These are phyloP conservation scores for Corythornis vintsioides DNA, from an alignment of 2,113 vertebrate genomes.

Conservation along the genomic window DNA sequence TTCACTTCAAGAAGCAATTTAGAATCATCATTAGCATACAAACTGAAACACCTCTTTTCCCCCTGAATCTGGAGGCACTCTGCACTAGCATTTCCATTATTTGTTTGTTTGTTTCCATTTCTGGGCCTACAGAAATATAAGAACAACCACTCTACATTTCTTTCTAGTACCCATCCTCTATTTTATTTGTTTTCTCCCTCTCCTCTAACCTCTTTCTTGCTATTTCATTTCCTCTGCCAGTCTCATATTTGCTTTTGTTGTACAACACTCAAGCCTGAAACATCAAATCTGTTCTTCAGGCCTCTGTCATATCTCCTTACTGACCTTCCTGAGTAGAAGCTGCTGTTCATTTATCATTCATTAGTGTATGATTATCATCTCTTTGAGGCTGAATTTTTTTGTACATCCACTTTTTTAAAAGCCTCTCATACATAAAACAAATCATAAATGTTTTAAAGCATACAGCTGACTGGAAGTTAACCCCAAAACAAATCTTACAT, in stretches of 20 bases:
- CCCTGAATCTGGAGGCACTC: not conserved
- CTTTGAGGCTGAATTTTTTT: not conserved
- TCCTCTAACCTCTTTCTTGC: not conserved
- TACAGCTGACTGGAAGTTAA: slow-evolving; percentile 38
- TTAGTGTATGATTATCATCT: not conserved
- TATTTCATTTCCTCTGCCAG: not conserved
- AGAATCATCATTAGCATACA: not conserved
- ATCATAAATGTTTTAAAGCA: slow-evolving; percentile 17
- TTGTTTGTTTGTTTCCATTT: not conserved
- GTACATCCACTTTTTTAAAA: slow-evolving; percentile 12
- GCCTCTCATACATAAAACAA: slow-evolving; percentile 3
- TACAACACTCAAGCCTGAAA: not conserved
- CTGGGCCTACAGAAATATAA: not conserved
- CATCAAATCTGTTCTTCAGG: not conserved
- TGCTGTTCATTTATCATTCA: slow-evolving; percentile 16
- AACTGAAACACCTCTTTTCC: not conserved
- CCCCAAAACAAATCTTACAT: not conserved
- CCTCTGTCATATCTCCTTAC: not conserved
- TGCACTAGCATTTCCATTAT: not conserved
- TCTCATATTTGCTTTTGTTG: not conserved
- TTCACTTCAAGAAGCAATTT: not conserved
- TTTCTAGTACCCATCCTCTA: not conserved
- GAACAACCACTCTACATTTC: not conserved
- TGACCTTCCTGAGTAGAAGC: not conserved
- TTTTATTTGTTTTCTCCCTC: not conserved